Evolutionary conservation across 2,113 vertebrate species (phyloP).

Genomic region (Channa maculata): DNA sequence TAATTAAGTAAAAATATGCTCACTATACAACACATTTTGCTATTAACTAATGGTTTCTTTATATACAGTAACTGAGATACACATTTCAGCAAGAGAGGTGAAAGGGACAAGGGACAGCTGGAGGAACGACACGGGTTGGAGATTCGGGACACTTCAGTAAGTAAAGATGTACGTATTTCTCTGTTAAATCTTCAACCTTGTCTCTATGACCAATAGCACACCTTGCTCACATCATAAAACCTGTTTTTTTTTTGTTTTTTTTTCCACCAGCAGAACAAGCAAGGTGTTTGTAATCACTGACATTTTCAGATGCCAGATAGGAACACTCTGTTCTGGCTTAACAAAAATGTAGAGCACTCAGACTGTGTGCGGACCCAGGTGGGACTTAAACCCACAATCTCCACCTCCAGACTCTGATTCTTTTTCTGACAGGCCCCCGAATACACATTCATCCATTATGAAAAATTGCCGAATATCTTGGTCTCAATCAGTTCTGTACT

Average conservation of each 20-base stretch:
- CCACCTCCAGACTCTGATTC: conserved; percentile 8
- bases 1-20: too few species aligned
- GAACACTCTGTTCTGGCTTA: conserved; percentile 40
- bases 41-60: neutral
- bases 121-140: neutral
- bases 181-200: conserved; percentile 25
- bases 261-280: conserved; percentile 27
- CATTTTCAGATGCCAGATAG: conserved; percentile 23
- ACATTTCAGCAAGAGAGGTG: neutral
- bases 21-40: neutral
- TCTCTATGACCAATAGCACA: conserved; percentile 1
- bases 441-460: conserved; percentile 29
- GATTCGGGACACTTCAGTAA: conserved; percentile 7
- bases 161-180: conserved; percentile 14
- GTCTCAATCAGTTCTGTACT: conserved; percentile 36
- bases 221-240: conserved; percentile 3
- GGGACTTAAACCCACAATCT: conserved; percentile 47
- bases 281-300: conserved; percentile 39
- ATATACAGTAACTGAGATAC: neutral
- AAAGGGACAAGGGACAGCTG: neutral
- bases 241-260: too few species aligned
- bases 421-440: conserved; percentile 16
- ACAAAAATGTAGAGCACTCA: conserved; percentile 25
- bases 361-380: conserved; percentile 50
- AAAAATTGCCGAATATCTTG: conserved; percentile 28